Percentiles rank a stretch among this genome's conserved stretches.
Conservation (phyloP, 2,888 invertebrate genomes). For the Megaustenia siamemsis region DNA sequence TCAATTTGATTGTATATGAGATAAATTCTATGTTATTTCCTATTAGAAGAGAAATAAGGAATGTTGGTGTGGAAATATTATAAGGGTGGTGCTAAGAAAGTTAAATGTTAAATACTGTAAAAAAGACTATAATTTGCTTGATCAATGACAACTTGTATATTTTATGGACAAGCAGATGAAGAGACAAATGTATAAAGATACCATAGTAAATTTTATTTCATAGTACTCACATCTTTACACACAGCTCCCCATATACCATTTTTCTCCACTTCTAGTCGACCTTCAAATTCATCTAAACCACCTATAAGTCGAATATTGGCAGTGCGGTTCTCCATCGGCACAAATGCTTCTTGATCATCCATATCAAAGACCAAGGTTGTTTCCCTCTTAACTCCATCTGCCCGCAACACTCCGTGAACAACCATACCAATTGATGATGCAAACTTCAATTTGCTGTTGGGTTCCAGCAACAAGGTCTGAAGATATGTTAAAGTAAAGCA, state of each 20-base stretch:
- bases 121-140: too few relatives aligned
- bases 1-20: too few relatives aligned
- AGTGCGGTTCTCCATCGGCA: constrained; percentile 72
- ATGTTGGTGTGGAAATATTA: too few relatives aligned
- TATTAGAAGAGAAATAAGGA: too few relatives aligned
- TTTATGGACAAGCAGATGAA: too few relatives aligned
- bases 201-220: not conserved
- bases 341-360: constrained; percentile 58
- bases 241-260: constrained; percentile 97
- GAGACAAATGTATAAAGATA: not conserved
- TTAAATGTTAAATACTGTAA: too few relatives aligned
- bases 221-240: constrained; percentile 86
- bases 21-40: too few relatives aligned
- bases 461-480: constrained; percentile 91
- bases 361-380: constrained; percentile 61
- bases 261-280: constrained; percentile 88
- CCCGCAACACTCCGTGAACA: constrained; percentile 91
- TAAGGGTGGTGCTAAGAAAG: too few relatives aligned
- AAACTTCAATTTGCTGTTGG: constrained; percentile 92
- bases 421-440: constrained; percentile 93
- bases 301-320: constrained; percentile 89
- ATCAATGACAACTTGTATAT: too few relatives aligned
- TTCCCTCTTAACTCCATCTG: constrained; percentile 70
- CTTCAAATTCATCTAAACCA: constrained; percentile 90
- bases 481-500: too few relatives aligned